Evolutionary conservation across 2,888 invertebrate genomes (phyloP).

Genomic region (Drosophila merina): DNA sequence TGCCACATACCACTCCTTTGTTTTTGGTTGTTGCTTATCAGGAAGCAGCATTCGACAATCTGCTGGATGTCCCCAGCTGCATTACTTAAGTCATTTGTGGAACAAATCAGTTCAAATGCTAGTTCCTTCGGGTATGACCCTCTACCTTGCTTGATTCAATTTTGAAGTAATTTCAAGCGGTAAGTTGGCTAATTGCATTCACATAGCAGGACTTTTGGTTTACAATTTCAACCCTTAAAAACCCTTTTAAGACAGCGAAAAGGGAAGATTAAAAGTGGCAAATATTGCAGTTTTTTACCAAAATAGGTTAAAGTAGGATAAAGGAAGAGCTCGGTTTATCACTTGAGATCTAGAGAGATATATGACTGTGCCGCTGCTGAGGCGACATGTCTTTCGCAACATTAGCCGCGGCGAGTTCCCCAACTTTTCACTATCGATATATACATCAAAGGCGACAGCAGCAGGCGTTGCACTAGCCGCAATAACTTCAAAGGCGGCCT

Average conservation of each 20-base stretch:
- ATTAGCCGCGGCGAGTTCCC: conserved; percentile 67
- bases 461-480: conserved; percentile 41
- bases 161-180: conserved; percentile 11
- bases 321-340: conserved; percentile 20
- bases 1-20: conserved; percentile 1
- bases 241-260: not conserved
- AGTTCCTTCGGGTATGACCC: conserved; percentile 26
- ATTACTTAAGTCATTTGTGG: conserved; percentile 56
- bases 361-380: conserved; percentile 16
- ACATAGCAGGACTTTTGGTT: conserved; percentile 36
- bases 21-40: conserved; percentile 26
- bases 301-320: not conserved
- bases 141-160: conserved; percentile 13
- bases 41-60: conserved; percentile 39
- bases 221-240: not conserved
- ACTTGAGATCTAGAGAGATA: conserved; percentile 20
- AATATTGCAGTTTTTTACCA: not conserved
- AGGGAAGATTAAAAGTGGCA: not conserved
- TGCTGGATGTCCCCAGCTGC: conserved; percentile 32
- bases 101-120: conserved; percentile 49
- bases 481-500: conserved; percentile 59
- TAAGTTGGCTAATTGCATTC: conserved; percentile 59
- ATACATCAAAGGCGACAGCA: conserved; percentile 42
- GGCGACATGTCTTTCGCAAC: conserved; percentile 64
- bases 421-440: conserved; percentile 71